Conservation (phyloP, 2,113 vertebrate species). For the Anoura caudifer region DNA sequence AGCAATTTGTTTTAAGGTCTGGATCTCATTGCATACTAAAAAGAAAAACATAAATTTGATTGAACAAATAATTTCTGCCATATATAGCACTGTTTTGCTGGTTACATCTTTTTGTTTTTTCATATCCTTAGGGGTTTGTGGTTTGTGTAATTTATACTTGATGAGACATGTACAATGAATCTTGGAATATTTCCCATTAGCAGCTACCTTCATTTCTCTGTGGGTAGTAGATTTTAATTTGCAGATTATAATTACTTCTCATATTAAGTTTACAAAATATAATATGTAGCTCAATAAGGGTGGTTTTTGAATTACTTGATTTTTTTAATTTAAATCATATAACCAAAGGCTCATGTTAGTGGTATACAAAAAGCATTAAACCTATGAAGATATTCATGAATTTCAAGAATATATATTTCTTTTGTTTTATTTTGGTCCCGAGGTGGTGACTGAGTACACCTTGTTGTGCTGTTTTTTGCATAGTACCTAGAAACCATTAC, state of each 20-base stretch:
- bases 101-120: not conserved
- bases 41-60: not conserved
- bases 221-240: constrained; percentile 36
- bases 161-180: not conserved
- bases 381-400: not conserved
- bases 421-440: constrained; percentile 55
- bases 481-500: constrained; percentile 64
- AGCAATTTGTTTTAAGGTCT: constrained; percentile 1
- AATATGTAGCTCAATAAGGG: not conserved
- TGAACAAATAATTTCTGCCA: constrained; percentile 26
- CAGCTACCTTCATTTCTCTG: constrained; percentile 13
- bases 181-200: not conserved
- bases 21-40: constrained; percentile 16
- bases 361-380: not conserved
- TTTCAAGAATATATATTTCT: not conserved
- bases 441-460: not conserved
- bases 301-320: not conserved
- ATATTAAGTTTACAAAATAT: constrained; percentile 6
- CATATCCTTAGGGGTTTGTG: not conserved
- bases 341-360: not conserved
- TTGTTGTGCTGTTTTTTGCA: constrained; percentile 62
- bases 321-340: constrained; percentile 11
- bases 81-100: not conserved
- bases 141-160: constrained; percentile 37
- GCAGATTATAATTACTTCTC: constrained; percentile 11